Evolutionary conservation across 2,888 invertebrate genomes (phyloP).

Genomic region (Diachrysia chrysitis): DNA sequence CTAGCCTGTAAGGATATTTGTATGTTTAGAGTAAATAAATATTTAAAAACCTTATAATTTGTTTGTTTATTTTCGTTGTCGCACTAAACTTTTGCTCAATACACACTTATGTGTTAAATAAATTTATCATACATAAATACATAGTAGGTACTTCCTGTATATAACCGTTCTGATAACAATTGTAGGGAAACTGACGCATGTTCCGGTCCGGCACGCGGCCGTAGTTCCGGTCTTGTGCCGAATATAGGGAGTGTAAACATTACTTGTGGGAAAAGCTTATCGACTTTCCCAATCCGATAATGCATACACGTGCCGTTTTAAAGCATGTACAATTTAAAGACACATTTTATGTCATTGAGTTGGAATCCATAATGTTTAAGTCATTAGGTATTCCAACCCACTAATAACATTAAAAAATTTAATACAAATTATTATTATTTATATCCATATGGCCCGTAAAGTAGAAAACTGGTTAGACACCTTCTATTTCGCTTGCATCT

Average conservation of each 20-base stretch:
- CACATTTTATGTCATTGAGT: not conserved
- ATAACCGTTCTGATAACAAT: conserved; percentile 43
- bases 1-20: too few species aligned
- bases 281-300: conserved; percentile 65
- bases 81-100: too few species aligned
- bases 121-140: conserved; percentile 4
- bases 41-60: too few species aligned
- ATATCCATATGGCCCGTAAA: too few species aligned
- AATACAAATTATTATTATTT: too few species aligned
- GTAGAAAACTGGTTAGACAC: too few species aligned
- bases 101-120: too few species aligned
- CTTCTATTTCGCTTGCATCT: too few species aligned
- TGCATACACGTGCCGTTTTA: conserved; percentile 2
- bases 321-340: conserved; percentile 12
- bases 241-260: conserved; percentile 53
- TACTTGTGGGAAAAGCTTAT: conserved; percentile 79
- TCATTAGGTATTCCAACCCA: too few species aligned
- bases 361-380: not conserved
- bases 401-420: too few species aligned
- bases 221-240: conserved; percentile 66
- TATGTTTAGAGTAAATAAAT: too few species aligned
- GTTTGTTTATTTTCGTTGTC: too few species aligned
- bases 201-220: conserved; percentile 73
- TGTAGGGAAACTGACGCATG: conserved; percentile 65
- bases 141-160: not conserved